Base-by-base conservation (phyloP, 2,888 invertebrate genomes). In the Alviniconcha strummeri region DNA sequence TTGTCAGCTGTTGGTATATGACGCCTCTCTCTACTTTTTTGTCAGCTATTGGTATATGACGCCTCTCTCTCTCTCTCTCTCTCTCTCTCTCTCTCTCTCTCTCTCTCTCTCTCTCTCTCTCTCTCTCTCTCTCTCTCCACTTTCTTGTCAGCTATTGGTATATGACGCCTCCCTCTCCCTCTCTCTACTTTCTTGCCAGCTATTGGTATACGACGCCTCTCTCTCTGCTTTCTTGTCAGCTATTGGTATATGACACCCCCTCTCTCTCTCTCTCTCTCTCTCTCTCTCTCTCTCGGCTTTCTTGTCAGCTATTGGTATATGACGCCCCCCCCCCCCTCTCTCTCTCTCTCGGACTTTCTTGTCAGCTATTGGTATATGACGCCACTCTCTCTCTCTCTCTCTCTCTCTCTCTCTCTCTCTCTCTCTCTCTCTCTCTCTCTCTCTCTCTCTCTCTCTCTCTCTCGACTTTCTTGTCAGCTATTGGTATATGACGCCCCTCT, bases 341-440 rank as follows among this genome's bases (percentile, higher is more conserved):
- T 80, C 80, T n/a, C n/a, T n/a, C n/a, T n/a, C n/a, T n/a, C n/a
- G n/a, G n/a, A n/a, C n/a, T n/a, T n/a, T n/a, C n/a, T 80, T 52
- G n/a, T n/a, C n/a, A n/a, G n/a, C n/a, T n/a, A n/a, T n/a, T n/a
- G n/a, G n/a, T n/a, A n/a, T n/a, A n/a, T 64, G 11, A 36, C 80
- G 60, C 67, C 67, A 19, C 64, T 80, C 80, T 64, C 80, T 80
- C 60, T 60, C 67, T 64, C 80, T 64, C 60, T 80, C 80, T 60
- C 80, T 80, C 80, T 60, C 80, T 80, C 64, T 80, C 60, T 80
- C 76, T 76, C 76, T 76, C 76, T 76, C 76, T 52, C 6, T 52
- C 76, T 52, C n/a, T 6, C 54, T 52, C 8, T 8, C 54, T 15
- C 11, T 13, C 54, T 17, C 56, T 36, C 72, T 8, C 36, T 13